These are phyloP conservation scores for Coryphaenoides rupestris DNA, from an alignment of 2,113 vertebrate genomes.

Conservation along the genomic window DNA sequence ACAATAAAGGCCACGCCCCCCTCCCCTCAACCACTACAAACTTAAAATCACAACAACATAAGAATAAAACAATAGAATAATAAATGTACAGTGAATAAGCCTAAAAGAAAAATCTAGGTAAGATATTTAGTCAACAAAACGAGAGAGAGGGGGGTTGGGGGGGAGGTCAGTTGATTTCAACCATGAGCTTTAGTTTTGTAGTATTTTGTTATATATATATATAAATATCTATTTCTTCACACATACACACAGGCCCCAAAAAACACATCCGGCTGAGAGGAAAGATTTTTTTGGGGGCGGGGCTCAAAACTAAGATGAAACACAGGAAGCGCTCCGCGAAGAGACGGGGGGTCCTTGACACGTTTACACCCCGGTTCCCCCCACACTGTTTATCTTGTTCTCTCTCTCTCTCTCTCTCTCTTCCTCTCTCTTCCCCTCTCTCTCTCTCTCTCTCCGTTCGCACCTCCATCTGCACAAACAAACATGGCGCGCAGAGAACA, in stretches of 20 bases:
- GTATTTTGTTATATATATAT: no score
- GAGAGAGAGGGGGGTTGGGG: no score
- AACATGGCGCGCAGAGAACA: neutral
- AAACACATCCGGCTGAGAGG: neutral
- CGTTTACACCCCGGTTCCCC: neutral
- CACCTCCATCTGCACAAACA: constrained; percentile 2
- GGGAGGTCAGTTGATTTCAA: constrained; percentile 1
- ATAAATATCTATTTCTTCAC: no score
- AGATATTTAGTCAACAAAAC: no score
- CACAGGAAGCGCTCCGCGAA: neutral
- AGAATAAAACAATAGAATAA: no score
- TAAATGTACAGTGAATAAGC: no score
- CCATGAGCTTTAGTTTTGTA: neutral
- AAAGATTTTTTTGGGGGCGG: neutral
- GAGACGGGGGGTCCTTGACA: neutral
- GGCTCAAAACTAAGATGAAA: neutral
- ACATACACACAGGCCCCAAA: no score
- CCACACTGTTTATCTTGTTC: no score
- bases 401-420: constrained; percentile 18
- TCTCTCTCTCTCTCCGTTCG: constrained; percentile 6
- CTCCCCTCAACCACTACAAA: no score
- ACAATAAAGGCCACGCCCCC: no score
- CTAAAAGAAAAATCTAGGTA: no score
- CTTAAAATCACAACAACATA: no score
- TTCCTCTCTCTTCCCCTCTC: constrained; percentile 5